Base-by-base conservation (phyloP, 2,113 vertebrate species). In the Pungitius pungitius region DNA sequence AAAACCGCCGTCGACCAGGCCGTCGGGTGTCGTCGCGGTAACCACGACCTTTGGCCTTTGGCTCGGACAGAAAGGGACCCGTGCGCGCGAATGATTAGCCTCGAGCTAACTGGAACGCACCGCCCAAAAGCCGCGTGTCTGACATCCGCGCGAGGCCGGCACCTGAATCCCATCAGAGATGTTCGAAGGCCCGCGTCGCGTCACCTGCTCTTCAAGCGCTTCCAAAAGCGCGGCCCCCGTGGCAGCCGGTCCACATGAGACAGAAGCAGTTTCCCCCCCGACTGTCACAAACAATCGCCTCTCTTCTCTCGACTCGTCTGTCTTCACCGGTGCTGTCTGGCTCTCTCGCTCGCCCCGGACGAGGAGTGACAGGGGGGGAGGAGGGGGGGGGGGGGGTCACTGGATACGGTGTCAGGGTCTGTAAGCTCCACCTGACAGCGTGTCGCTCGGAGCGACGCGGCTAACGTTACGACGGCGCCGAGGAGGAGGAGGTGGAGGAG, bases 361-460 rank as follows among this genome's bases (percentile, higher is more conserved):
- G 63, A 61, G 18, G 30, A 30, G 30, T 30, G 30, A 30, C 30
- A 5, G 30, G 30, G 30, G n/a, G n/a, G n/a, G n/a, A n/a, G n/a
- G n/a, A 30, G 30, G 30, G 2, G 2, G 30, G 63, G n/a, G n/a
- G n/a, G n/a, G n/a, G 73, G 72, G 75, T 75, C 76, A 74, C 84
- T 37, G 86, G 90, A 90, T 86, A 82, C 83, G 69, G 68, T 69
- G 79, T 92, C 87, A 72, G 80, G 78, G 81, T 73, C 68, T 85
- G 81, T 85, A 88, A 92, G 92, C 81, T 82, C 81, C 58, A 80
- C 78, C 85, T 91, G 92, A 93, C 90, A 91, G 81, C 73, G 80
- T 85, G 85, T 89, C 73, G 90, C 92, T 91, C 70, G 62, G 9
- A 90, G 92, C 87, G 71, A 83, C 79, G 11, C 49, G 62, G 83